Evolutionary conservation across 1,140 invertebrate species (phyloP), one percentile per base, ranked within the genome.

Genomic region (Zaprionus lachaisei): DNA sequence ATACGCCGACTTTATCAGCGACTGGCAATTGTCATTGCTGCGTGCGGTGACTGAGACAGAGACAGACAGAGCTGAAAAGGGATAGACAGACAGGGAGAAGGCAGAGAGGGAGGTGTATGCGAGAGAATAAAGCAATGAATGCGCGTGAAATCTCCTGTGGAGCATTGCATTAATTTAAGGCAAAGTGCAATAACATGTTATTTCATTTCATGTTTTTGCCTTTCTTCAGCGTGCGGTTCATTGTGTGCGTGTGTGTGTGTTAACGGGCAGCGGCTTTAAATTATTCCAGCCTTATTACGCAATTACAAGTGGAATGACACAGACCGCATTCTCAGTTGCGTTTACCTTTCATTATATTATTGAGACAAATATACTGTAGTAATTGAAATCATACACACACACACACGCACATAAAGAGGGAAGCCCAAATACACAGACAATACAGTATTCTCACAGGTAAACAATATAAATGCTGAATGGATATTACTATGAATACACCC

Each of bases 111-210:
- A n/a, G n/a, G n/a, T n/a, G 37, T 15, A 38, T 38, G 37, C 12
- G 37, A 14, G 37, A 38, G 37, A 15, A 12, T 14, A 17, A 28
- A 5, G 28, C 14, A 17, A 20, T 22, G 34, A 57, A 44, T 20
- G 14, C 47, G 31, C 20, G 24, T 31, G 58, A 55, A 63, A 63
- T 34, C 26, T 15, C 55, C 17, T 57, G 63, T 31, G n/a, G 65
- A 61, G 65, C 73, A 60, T 57, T 70, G 66, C 61, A 73, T 83
- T 89, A 62, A 81, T 81, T 89, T 84, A 73, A 89, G 71, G 74
- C 72, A 87, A 89, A 89, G 84, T 90, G 84, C 84, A 89, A 89
- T 89, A 89, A 90, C 85, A 90, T 89, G 84, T 89, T 89, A 90
- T 81, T 81, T 90, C 57, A 73, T 63, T 77, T 77, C 51, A 72